Base-by-base conservation (phyloP, 2,797 vertebrate species). In the Sebastes flavidus region DNA sequence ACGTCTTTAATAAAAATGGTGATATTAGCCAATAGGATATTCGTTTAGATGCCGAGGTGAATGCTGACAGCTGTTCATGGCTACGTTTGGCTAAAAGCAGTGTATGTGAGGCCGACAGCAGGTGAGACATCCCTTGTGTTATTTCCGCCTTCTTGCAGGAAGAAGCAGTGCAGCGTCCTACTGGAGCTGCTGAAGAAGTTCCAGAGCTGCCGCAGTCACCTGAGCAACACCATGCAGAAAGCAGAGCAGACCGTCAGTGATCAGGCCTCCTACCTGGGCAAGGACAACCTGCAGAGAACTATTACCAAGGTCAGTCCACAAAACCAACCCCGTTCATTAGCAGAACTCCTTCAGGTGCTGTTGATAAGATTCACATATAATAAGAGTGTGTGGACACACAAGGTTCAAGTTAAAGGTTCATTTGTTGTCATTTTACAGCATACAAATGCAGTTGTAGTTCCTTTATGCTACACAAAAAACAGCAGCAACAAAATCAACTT, bases 181-280 rank as follows among this genome's bases (percentile, higher is more conserved):
- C 78, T 97, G 91, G 97, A 98, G 29, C 96, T 98, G 58, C 91
- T 99, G 82, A 98, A 97, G 89, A 97, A 95, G 6, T 99, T 97
- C 85, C 97, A 99, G 86, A 97, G 89, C 87, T 97, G 96, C 87
- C 97, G 97, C 74, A 90, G 89, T 8, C 80, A 90, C 67, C 82
- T 99, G 81, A 95, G 94, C 55, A 92, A 75, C 93, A 95, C 96
- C 72, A 94, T 99, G 82, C 97, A 98, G 93, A 97, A 94, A 81
- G 97, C 97, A 46, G 98, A 99, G 93, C 95, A 91, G 65, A 87
- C 95, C 2, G 90, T 98, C 82, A 89, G 94, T 1, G 96, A 97
- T 18, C 96, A 96, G 77, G 93, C 95, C 0, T 98, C 97, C 0
- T 99, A 99, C 94, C 95, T 99, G 96, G 96, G 98, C 65, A 99